Evolutionary conservation across 2,888 invertebrate species (phyloP), one percentile per base, ranked within the genome.

Genomic region (Drosophila neoperkinsi): DNA sequence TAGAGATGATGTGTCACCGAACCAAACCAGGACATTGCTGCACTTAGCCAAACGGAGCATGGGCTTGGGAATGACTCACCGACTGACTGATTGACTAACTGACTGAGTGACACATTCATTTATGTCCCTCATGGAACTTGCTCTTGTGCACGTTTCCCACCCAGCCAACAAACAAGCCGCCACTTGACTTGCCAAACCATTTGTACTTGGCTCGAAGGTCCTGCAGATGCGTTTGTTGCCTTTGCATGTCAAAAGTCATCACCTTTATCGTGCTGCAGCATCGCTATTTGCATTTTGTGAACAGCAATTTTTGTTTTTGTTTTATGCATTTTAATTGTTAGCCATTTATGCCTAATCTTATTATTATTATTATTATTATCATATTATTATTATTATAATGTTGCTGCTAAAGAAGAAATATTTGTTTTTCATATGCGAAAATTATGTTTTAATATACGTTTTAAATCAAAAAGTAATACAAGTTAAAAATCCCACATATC

Each of bases 291-390:
- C 86, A 71, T 72, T 82, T 69, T 71, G 82, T 80, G 60, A 74
- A 66, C 79, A 70, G 71, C 75, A 79, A 75, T 74, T 77, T 71
- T 82, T 83, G 77, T 87, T 89, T 87, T 87, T 90, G 82, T 91
- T 90, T 90, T 90, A 91, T 80, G 88, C 79, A 77, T 91, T 91
- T 88, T 88, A 79, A 85, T 86, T 90, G 90, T 87, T 90, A 89
- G 91, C 87, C 90, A 82, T 84, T 88, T 79, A 79, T 87, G 58
- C 86, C 85, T 73, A 71, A 73, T 53, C 21, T 62, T 64, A 71
- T 67, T 70, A 77, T 58, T 53, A 73, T 59, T 59, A 74, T 59
- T 52, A 71, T 58, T 30, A 52, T 58, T 38, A 43, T 10, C 5
- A 16, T 16, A 66, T 53, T 57, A 80, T 56, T 34, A 71, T 49